Evolutionary conservation across 1,140 invertebrate species (phyloP), one percentile per base, ranked within the genome.

Genomic region (Arctopsyche grandis): DNA sequence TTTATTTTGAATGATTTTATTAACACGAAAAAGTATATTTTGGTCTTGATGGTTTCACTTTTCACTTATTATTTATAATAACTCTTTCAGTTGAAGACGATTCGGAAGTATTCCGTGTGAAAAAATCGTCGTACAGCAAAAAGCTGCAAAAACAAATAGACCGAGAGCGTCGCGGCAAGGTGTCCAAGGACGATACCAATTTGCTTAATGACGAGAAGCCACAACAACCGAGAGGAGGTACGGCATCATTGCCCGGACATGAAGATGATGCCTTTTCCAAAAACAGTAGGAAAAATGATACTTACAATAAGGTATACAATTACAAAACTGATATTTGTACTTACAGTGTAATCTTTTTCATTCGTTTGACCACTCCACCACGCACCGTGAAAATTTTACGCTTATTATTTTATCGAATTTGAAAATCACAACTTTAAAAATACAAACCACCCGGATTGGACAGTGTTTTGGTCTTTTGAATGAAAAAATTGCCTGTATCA

Each of bases 101-200:
- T 84, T 93, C 91, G 19, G 96, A 97, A 88, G 92, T 96, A 48
- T 98, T 98, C 87, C 94, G 97, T 91, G 94, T 98, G 44, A 98
- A 97, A 86, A 98, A 98, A 88, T 98, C 97, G 9, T 96, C 94
- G 12, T 94, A 97, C 82, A 97, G 96, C 87, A 95, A 96, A 86
- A 93, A 95, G 86, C 91, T 98, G 71, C 93, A 94, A 86, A 95
- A 95, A 85, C 92, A 95, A 83, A 88, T 95, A 83, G 95, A 97
- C 85, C 95, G 94, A 86, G 95, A 96, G 84, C 88, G 89, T 84
- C 91, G 89, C 85, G 86, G 88, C 80, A 88, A 90, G 70, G 92
- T 92, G 85, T 92, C 93, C 86, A 92, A 91, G 86, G 90, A 90
- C 24, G 44, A 66, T n/a, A n/a, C 48, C 46, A 29, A 9, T 10